Base-by-base conservation (phyloP, 2,797 vertebrate species). In the Crypturellus tataupa region DNA sequence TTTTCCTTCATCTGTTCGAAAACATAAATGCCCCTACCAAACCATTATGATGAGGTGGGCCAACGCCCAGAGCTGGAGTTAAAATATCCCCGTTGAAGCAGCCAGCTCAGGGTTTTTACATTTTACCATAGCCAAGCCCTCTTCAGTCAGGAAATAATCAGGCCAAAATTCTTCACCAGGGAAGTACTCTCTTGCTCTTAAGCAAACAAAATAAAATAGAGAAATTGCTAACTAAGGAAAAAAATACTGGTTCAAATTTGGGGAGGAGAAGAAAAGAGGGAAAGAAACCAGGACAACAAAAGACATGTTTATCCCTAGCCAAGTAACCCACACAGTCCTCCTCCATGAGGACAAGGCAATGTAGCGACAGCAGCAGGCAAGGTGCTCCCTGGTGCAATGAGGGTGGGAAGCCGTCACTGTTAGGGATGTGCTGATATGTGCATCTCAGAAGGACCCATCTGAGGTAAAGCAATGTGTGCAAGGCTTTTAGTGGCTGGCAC, bases 341-440 rank as follows among this genome's bases (percentile, higher is more conserved):
- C 29, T 67, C 2, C 1, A 1, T 51, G 10, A 1, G 25, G 12
- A 84, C 59, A 46, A 15, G 6, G 11, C 65, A 47, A 40, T 1
- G 2, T 5, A 70, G 29, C 11, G 37, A 29, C 15, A 91, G 9
- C 1, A 58, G 31, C 11, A 85, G 64, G 9, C 3, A 80, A 72
- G 8, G 12, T 10, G 62, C 19, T 47, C 0, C 1, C 13, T 64
- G 23, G 3, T 15, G 9, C 0, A 0, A 14, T 40, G 25, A 31
- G 1, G 2, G 6, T 20, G 44, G 62, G 21, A 73, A 75, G 12
- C 5, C 64, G 6, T 15, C 17, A 9, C 18, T 12, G n/a, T 10
- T 1, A 6, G 9, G 2, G 0, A 27, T n/a, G 29, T 51, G 5
- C 17, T 42, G 4, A 3, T 37, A 46, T 56, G 11, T 21, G 24